A percentile compares a stretch with the other conserved stretches of the same genome.
These are phyloP conservation scores for Halictus rubicundus DNA, from an alignment of 1,140 invertebrate genomes.

Conservation along the genomic window DNA sequence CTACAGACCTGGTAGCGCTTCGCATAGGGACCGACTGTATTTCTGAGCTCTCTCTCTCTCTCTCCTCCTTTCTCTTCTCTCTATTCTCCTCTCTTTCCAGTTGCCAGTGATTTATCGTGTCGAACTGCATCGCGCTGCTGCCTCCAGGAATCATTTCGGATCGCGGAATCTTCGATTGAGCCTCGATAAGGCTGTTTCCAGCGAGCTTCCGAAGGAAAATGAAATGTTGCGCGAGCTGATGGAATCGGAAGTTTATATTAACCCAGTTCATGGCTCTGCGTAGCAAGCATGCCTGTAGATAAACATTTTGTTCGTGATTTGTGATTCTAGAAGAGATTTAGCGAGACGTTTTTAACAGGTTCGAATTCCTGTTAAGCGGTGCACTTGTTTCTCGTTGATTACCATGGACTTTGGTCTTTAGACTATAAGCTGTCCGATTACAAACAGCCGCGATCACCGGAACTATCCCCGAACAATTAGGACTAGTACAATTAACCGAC, in stretches of 20 bases:
- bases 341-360: too few relatives aligned
- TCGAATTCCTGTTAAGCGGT: too few relatives aligned
- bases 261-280: not conserved
- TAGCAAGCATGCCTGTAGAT: too few relatives aligned
- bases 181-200: not conserved
- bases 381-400: too few relatives aligned
- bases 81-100: not conserved
- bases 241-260: not conserved
- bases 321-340: too few relatives aligned
- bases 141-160: not conserved
- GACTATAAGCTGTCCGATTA: too few relatives aligned
- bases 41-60: slow-evolving; percentile 16
- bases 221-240: not conserved
- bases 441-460: too few relatives aligned
- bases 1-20: slow-evolving; percentile 12
- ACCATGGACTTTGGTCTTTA: too few relatives aligned
- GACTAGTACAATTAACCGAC: too few relatives aligned
- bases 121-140: not conserved
- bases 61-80: too few relatives aligned
- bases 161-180: slow-evolving; percentile 1
- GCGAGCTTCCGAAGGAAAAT: not conserved
- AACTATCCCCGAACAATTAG: too few relatives aligned
- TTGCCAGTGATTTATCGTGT: slow-evolving; percentile 31
- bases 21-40: slow-evolving; percentile 6
- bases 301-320: not conserved